Base-by-base conservation (phyloP, 2,113 vertebrate species). In the Pedetes capensis region DNA sequence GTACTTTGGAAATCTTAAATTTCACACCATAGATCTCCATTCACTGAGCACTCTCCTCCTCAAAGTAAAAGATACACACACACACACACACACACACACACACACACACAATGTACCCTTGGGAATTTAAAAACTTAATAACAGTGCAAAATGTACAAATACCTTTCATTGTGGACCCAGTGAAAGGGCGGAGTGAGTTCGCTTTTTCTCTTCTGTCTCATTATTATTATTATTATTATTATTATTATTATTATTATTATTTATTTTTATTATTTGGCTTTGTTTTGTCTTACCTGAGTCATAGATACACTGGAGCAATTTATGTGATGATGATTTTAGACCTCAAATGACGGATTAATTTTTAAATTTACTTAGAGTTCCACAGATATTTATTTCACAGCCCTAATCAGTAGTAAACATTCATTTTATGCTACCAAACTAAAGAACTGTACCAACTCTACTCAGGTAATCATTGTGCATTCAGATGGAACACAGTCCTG, bases 351-450 rank as follows among this genome's bases (percentile, higher is more conserved):
- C 39, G 64, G 22, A 55, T 57, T 95, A 53, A 87, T 69, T 37
- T 96, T 37, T 91, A 61, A 39, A 68, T 87, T 93, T 93, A 37
- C 59, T 95, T 94, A 37, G 5, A 49, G 5, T 71, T 91, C 51
- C 64, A 53, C 42, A 83, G 34, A 61, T 87, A 25, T 87, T 95
- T 68, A 87, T 79, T 95, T 87, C 87, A 74, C n/a, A 69, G 63
- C 42, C n/a, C 23, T 39, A 75, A 49, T 68, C n/a, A 90, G 59
- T 92, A 87, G 18, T 39, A 74, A 91, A 92, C 25, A 68, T 75
- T 94, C 55, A 49, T 93, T 95, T 93, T 96, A 79, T 92, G 47
- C n/a, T 71, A 81, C 18, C 71, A 96, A 89, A 82, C 29, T 59
- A 51, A 96, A 90, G 76, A 94, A 64, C 34, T 69, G 10, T 27